phyloP scores from a whole-genome alignment of 2,113 vertebrate genomes.

The Irena cyanogastra region DNA sequence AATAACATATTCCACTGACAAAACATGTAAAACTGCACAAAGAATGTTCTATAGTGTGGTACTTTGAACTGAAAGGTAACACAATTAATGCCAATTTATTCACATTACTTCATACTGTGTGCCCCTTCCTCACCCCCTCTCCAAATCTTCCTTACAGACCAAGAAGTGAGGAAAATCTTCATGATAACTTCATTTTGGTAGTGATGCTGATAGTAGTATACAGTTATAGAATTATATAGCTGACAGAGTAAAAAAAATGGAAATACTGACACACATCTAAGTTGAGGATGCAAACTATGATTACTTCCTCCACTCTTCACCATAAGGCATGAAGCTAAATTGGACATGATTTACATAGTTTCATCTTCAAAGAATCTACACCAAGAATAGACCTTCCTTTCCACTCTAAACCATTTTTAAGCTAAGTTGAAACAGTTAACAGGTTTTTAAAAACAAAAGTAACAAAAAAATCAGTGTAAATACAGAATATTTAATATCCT shows the following conservation, averaged over 20 bases:
- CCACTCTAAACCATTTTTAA: neutral
- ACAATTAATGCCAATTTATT: neutral
- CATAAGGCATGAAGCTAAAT: neutral
- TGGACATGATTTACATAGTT: neutral
- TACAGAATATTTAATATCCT: neutral
- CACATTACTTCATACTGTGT: neutral
- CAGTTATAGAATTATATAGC: neutral
- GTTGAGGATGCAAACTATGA: neutral
- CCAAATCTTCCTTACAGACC: neutral
- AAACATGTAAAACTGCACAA: neutral
- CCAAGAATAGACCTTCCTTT: neutral
- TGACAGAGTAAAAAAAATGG: neutral
- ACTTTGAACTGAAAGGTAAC: neutral
- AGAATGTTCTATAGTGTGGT: neutral
- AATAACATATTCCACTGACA: neutral
- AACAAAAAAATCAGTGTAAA: neutral
- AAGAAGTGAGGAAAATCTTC: neutral
- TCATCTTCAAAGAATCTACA: neutral
- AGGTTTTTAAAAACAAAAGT: neutral
- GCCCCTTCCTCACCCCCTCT: neutral
- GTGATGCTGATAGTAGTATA: neutral
- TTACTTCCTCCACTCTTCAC: neutral
- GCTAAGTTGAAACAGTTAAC: neutral
- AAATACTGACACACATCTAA: neutral
- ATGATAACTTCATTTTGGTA: neutral